These are phyloP conservation scores for Ornithorhynchus anatinus DNA, from an alignment of 2,113 vertebrate species.

Conservation along the genomic window DNA sequence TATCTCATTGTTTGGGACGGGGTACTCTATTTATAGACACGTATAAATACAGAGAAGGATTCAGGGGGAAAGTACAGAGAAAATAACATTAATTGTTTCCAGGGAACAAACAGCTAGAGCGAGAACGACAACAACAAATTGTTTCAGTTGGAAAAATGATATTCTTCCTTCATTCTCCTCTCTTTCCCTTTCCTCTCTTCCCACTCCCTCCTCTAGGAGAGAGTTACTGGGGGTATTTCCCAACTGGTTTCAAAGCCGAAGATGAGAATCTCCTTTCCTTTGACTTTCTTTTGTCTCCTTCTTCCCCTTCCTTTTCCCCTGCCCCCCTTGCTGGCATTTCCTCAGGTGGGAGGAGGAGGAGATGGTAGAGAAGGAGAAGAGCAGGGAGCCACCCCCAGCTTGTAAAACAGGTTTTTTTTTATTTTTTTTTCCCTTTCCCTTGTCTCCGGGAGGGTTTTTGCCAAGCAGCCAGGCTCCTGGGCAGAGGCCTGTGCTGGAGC, in stretches of 20 bases:
- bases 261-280: too few relatives aligned
- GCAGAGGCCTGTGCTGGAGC: too few relatives aligned
- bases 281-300: background rate
- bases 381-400: too few relatives aligned
- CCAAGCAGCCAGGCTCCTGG: background rate
- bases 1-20: conserved; percentile 17
- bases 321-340: background rate
- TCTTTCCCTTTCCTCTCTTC: background rate
- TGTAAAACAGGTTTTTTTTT: conserved; percentile 46
- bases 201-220: background rate
- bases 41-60: conserved; percentile 55
- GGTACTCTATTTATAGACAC: conserved; percentile 59
- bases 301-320: background rate
- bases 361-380: too few relatives aligned
- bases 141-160: background rate
- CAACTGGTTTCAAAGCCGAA: background rate
- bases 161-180: background rate
- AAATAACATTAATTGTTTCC: conserved; percentile 32
- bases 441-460: conserved; percentile 8
- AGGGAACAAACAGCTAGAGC: conserved; percentile 7
- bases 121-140: background rate
- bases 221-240: background rate
- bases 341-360: background rate
- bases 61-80: conserved; percentile 48
- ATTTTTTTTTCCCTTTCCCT: background rate